A percentile compares a stretch with the other conserved stretches of the same genome.
Conservation (phyloP, 2,113 vertebrate species). For the Stegostoma tigrinum region DNA sequence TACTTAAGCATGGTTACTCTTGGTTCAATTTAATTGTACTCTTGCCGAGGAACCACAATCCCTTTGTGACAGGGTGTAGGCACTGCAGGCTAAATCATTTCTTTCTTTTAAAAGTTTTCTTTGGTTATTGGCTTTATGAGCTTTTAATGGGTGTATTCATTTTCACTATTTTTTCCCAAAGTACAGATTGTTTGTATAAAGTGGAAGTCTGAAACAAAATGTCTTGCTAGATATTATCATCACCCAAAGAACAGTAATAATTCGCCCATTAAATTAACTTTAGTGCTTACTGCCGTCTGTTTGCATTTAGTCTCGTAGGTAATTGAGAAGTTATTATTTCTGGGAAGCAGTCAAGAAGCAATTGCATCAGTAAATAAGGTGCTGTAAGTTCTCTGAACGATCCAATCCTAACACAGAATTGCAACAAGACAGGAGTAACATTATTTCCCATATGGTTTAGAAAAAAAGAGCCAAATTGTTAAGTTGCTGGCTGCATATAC, state of each 20-base stretch:
- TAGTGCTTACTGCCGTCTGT: slow-evolving; percentile 26
- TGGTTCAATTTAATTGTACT: neutral
- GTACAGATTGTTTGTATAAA: neutral
- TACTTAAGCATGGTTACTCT: neutral
- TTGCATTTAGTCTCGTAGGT: slow-evolving; percentile 7
- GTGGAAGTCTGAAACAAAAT: neutral
- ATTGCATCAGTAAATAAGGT: slow-evolving; percentile 9
- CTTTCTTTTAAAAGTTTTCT: neutral
- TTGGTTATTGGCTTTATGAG: slow-evolving; percentile 9
- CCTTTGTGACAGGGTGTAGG: neutral
- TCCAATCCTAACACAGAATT: slow-evolving; percentile 11
- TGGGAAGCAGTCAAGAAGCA: slow-evolving; percentile 22
- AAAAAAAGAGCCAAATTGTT: neutral
- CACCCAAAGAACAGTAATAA: slow-evolving; percentile 2
- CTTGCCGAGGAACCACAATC: neutral
- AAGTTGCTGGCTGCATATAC: neutral
- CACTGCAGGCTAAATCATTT: neutral
- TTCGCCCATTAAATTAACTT: slow-evolving; percentile 24
- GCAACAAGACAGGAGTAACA: neutral
- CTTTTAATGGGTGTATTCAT: neutral
- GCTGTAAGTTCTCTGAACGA: neutral
- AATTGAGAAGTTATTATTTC: slow-evolving; percentile 30
- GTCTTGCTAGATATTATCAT: neutral
- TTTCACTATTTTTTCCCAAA: neutral
- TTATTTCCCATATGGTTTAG: slow-evolving; percentile 22